A percentile compares a stretch with the other conserved stretches of the same genome.
These are phyloP conservation scores for Girardinus metallicus DNA, from an alignment of 2,797 vertebrate species.

Conservation along the genomic window DNA sequence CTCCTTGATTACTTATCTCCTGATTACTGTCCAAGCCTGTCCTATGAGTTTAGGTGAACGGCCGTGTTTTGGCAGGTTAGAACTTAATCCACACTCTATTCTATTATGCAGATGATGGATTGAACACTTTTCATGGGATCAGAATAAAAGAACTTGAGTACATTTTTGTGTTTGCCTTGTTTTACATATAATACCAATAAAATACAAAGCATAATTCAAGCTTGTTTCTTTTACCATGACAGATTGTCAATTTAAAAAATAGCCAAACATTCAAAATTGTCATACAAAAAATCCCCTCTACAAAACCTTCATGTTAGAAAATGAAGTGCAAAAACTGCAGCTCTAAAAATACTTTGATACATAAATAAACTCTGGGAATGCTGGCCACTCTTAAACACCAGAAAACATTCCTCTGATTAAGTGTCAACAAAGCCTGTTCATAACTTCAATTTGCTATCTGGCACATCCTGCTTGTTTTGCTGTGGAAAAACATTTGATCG, in stretches of 20 bases:
- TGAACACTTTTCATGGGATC: background rate
- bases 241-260: slow-evolving; percentile 26
- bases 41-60: background rate
- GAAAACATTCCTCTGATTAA: slow-evolving; percentile 76
- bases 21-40: background rate
- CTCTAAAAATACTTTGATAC: background rate
- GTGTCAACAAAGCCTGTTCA: slow-evolving; percentile 76
- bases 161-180: background rate
- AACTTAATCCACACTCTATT: background rate
- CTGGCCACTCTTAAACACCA: slow-evolving; percentile 57
- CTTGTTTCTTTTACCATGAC: background rate
- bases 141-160: background rate
- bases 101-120: background rate
- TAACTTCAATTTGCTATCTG: slow-evolving; percentile 82
- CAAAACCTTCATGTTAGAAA: background rate
- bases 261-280: slow-evolving; percentile 29
- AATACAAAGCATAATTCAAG: background rate
- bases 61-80: background rate
- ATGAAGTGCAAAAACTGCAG: background rate
- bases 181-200: background rate
- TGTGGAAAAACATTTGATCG: slow-evolving; percentile 53
- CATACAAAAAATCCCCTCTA: background rate
- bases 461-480: slow-evolving; percentile 70
- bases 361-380: slow-evolving; percentile 35
- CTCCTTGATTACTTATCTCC: background rate